phyloP scores from a whole-genome alignment of 2,888 invertebrate species.

The Cyclophora punctaria region DNA sequence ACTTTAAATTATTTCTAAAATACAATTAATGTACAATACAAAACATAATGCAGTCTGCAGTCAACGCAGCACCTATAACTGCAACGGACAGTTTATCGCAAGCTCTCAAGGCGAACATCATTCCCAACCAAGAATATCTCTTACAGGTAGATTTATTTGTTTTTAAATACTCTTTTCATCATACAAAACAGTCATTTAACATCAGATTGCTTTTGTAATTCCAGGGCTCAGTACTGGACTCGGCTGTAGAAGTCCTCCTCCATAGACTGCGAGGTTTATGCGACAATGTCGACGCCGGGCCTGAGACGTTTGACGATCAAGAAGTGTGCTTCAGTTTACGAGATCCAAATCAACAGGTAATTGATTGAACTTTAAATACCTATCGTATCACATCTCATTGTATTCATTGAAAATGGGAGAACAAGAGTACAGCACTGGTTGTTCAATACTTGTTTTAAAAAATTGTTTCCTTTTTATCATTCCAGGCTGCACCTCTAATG shows the following conservation, averaged over 20 bases:
- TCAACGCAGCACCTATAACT: conserved; percentile 72
- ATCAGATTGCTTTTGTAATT: not conserved
- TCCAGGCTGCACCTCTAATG: conserved; percentile 78
- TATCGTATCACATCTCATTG: no score
- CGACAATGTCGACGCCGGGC: conserved; percentile 92
- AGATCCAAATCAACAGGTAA: conserved; percentile 76
- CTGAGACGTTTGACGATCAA: conserved; percentile 94
- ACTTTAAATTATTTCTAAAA: no score
- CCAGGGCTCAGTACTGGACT: conserved; percentile 93
- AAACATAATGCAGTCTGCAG: conserved; percentile 25
- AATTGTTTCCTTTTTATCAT: no score
- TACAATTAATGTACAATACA: no score
- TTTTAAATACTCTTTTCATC: no score
- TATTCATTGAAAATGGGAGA: no score
- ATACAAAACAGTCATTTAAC: no score
- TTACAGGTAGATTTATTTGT: conserved; percentile 64
- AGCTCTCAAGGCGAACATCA: conserved; percentile 88
- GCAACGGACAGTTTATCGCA: conserved; percentile 86
- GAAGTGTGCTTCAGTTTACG: conserved; percentile 92
- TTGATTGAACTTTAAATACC: no score
- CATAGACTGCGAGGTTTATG: conserved; percentile 93
- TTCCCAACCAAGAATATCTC: conserved; percentile 95
- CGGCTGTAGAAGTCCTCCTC: conserved; percentile 90
- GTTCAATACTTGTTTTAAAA: no score
- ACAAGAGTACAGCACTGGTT: no score